phyloP scores from a whole-genome alignment of 2,888 invertebrate genomes.

The Stenodema calcarata region DNA sequence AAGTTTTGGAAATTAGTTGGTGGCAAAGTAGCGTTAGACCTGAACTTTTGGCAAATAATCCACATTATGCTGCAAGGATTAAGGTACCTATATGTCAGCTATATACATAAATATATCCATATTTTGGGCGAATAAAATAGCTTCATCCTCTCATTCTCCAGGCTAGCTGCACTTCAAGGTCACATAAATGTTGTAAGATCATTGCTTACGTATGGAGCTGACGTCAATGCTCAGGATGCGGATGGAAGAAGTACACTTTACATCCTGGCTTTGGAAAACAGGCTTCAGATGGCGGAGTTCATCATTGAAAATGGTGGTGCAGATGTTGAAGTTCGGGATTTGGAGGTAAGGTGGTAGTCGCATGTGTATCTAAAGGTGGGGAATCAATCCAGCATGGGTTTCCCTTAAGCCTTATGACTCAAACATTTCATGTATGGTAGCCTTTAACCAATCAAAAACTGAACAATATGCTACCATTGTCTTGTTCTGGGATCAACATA shows the following conservation, averaged over 20 bases:
- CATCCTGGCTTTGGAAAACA: constrained; percentile 86
- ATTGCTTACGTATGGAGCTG: constrained; percentile 76
- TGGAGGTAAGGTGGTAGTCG: constrained; percentile 68
- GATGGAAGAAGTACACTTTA: constrained; percentile 92
- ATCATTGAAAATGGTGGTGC: constrained; percentile 78
- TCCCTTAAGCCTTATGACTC: not conserved
- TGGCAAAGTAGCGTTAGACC: no score
- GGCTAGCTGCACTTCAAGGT: constrained; percentile 81
- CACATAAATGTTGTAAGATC: constrained; percentile 80
- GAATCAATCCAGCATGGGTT: not conserved
- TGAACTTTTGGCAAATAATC: no score
- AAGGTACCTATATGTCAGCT: not conserved
- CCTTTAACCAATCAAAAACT: no score
- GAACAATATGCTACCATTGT: no score
- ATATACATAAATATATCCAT: not conserved
- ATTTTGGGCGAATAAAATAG: no score
- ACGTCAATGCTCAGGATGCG: constrained; percentile 87
- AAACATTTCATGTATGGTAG: not conserved
- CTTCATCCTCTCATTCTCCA: constrained; percentile 58
- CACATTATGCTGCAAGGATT: no score
- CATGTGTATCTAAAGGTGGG: not conserved
- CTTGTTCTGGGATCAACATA: no score
- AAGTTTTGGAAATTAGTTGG: no score
- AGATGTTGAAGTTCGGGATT: constrained; percentile 85
- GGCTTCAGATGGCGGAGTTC: constrained; percentile 82